These are phyloP conservation scores for Saccostrea glomerata DNA, from an alignment of 1,140 invertebrate genomes.

Conservation along the genomic window DNA sequence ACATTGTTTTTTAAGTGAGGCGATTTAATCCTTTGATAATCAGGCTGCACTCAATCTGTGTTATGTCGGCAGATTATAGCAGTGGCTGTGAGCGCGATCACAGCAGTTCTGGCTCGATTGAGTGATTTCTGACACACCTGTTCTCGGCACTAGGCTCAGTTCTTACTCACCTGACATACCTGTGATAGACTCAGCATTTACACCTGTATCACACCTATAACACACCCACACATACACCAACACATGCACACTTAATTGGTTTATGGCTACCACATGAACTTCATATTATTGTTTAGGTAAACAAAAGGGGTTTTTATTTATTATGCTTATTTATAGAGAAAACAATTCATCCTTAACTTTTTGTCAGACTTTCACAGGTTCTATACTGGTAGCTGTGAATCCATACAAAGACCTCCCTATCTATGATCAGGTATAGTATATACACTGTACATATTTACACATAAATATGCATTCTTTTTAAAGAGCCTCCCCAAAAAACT, in stretches of 20 bases:
- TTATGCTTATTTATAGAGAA: not conserved
- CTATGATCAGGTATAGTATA: slow-evolving; percentile 85
- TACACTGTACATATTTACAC: not conserved
- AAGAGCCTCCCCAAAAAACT: too few species aligned
- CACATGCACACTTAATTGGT: not conserved
- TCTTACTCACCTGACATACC: not conserved
- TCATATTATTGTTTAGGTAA: not conserved
- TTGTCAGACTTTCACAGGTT: slow-evolving; percentile 96
- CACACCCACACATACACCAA: not conserved
- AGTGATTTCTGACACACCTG: not conserved
- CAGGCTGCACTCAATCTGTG: not conserved
- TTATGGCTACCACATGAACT: not conserved
- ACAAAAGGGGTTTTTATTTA: not conserved
- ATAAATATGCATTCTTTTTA: too few species aligned
- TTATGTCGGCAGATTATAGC: not conserved
- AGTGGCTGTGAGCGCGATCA: too few species aligned
- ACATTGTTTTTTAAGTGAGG: slow-evolving; percentile 37
- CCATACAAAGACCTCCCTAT: slow-evolving; percentile 94
- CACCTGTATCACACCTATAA: not conserved
- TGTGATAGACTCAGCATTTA: not conserved
- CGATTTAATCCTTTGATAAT: slow-evolving; percentile 35
- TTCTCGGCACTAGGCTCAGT: not conserved
- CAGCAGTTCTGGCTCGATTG: not conserved
- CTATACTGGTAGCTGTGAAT: slow-evolving; percentile 98
- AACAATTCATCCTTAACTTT: slow-evolving; percentile 65